These are phyloP conservation scores for Drosophila bunnanda DNA, from an alignment of 2,888 invertebrate species.

Conservation along the genomic window DNA sequence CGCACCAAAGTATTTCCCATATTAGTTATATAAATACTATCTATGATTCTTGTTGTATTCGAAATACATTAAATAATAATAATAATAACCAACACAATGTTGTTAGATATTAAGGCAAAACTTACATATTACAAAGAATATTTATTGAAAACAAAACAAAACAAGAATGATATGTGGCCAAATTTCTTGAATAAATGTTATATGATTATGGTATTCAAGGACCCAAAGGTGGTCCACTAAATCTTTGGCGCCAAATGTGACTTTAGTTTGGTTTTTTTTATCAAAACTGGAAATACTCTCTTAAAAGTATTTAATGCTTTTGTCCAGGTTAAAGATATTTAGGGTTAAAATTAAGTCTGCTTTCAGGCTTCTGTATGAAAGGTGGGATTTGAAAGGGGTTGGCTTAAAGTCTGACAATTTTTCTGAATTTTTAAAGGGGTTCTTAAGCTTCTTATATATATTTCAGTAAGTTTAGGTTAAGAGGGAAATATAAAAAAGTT, in stretches of 20 bases:
- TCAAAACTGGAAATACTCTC: neutral
- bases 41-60: constrained; percentile 62
- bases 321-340: accelerated
- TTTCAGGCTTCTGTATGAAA: constrained; percentile 36
- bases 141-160: constrained; percentile 54
- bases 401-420: neutral
- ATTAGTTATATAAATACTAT: constrained; percentile 43
- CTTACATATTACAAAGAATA: constrained; percentile 49
- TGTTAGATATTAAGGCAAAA: constrained; percentile 59
- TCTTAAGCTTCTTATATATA: neutral
- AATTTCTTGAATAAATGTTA: constrained; percentile 54
- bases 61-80: constrained; percentile 34
- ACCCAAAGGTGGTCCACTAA: constrained; percentile 27
- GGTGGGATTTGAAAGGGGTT: neutral
- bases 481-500: neutral
- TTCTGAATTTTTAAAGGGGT: neutral
- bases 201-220: constrained; percentile 42
- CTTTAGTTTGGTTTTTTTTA: neutral
- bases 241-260: neutral
- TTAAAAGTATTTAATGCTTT: constrained; percentile 42
- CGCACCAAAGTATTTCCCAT: constrained; percentile 58
- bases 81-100: constrained; percentile 40
- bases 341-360: constrained; percentile 14
- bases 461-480: neutral
- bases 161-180: constrained; percentile 38